phyloP scores from a whole-genome alignment of 2,888 invertebrate species.

The Amphipyra berbera region DNA sequence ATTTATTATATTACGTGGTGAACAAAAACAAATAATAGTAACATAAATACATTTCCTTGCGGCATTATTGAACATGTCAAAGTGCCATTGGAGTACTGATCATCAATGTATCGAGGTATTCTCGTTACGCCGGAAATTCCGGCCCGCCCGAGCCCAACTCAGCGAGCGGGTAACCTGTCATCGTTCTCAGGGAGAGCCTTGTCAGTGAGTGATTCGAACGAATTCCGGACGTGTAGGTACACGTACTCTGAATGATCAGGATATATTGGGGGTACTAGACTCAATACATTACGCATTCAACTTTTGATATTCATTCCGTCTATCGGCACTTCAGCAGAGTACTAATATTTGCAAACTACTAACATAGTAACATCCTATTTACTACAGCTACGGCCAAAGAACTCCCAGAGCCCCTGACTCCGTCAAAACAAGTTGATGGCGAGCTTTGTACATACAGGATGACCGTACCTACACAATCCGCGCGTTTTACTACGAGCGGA shows the following conservation, averaged over 20 bases:
- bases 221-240: conserved; percentile 11
- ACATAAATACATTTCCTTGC: too few relatives aligned
- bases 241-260: not conserved
- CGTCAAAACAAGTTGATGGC: conserved; percentile 18
- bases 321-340: not conserved
- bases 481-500: not conserved
- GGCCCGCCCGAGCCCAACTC: conserved; percentile 1
- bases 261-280: not conserved
- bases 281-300: conserved; percentile 12
- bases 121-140: conserved; percentile 17
- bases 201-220: conserved; percentile 34
- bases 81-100: not conserved
- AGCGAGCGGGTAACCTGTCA: conserved; percentile 15
- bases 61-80: not conserved
- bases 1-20: too few relatives aligned
- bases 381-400: conserved; percentile 1
- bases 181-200: conserved; percentile 11
- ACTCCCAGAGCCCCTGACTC: conserved; percentile 4
- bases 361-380: conserved; percentile 14
- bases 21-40: too few relatives aligned
- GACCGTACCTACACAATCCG: conserved; percentile 5
- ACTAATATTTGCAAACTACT: conserved; percentile 3
- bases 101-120: conserved; percentile 19
- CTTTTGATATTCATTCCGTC: not conserved
- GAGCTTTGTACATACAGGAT: conserved; percentile 12